Evolutionary conservation across 2,797 vertebrate species (phyloP), one percentile per base, ranked within the genome.

Genomic region (Chrysocyon brachyurus): DNA sequence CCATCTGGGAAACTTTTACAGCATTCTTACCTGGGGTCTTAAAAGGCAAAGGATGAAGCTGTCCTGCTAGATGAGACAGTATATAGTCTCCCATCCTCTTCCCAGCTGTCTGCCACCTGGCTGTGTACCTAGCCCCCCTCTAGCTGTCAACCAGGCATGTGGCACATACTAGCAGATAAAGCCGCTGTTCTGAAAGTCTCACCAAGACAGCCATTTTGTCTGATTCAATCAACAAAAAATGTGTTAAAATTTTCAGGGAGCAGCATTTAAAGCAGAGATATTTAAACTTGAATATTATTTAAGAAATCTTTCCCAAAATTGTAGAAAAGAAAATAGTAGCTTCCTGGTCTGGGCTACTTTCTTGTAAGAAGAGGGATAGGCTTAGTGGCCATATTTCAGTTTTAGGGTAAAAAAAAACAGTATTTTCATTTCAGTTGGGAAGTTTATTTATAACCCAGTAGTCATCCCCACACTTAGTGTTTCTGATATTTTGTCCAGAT

Each of bases 371-470:
- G 72, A 96, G 52, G 33, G 52, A 21, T 64, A 7, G 59, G 15
- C 52, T 33, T 36, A 28, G 14, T 59, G 59, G 84, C 91, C 33
- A 66, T 63, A 33, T 96, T 77, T 89, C 87, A 63, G 49, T 66
- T 86, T 94, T 33, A 75, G 89, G 61, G 70, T 68, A 0, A 87
- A 63, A 86, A 0, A 66, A 33, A 70, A 40, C 24, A 54, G 26
- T 59, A 56, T 95, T 79, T 96, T 75, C 26, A 19, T 85, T 92
- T 92, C 66, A 79, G 36, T 75, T 33, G 57, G 88, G 64, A 94
- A 92, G 61, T 87, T 92, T 98, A 96, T 88, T 94, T 97, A 95
- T 98, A 97, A 92, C 95, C 81, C 36, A 63, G 12, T 68, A 85
- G 72, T 97, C 95, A 94, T 81, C 73, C 33, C 68, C 54, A 90